Percentiles rank a stretch among this genome's conserved stretches.
These are phyloP conservation scores for Gnathonemus echidnorhynchus DNA, from an alignment of 2,113 vertebrate species.

Conservation along the genomic window DNA sequence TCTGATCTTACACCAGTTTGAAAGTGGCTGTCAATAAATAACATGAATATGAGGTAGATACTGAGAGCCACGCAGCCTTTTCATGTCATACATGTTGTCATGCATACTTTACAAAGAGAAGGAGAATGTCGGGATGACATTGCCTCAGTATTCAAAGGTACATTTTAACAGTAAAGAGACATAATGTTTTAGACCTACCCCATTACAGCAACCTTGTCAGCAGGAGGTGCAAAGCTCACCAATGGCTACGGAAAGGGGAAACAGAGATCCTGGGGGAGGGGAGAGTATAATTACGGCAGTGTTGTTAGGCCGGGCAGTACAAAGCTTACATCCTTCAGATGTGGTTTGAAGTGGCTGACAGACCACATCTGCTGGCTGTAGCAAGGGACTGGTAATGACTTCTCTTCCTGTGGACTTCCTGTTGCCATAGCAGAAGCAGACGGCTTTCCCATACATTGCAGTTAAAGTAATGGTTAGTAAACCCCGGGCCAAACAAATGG, in stretches of 20 bases:
- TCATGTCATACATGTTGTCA: not conserved
- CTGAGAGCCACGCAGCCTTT: not conserved
- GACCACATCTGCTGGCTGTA: constrained; percentile 15
- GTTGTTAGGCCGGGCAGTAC: constrained; percentile 1
- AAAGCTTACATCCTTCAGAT: constrained; percentile 13
- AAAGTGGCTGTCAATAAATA: constrained; percentile 10
- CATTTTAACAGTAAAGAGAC: not conserved
- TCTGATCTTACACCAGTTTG: not conserved
- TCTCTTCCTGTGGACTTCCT: constrained; percentile 14
- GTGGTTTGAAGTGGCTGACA: not conserved
- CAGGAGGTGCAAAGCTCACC: not conserved
- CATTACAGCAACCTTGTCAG: not conserved
- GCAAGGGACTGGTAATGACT: constrained; percentile 5
- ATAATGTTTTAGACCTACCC: not conserved
- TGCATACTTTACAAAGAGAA: not conserved
- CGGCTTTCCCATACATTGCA: not conserved
- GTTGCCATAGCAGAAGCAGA: not conserved
- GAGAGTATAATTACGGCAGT: not conserved
- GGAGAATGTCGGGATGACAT: not conserved
- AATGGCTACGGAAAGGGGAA: not conserved
- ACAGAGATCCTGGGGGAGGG: not conserved
- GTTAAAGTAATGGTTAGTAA: not conserved
- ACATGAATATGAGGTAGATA: not conserved
- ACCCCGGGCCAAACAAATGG: not conserved
- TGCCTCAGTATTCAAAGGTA: not conserved